These are phyloP conservation scores for Cantharis nigra DNA, from an alignment of 2,888 invertebrate species.

Conservation along the genomic window DNA sequence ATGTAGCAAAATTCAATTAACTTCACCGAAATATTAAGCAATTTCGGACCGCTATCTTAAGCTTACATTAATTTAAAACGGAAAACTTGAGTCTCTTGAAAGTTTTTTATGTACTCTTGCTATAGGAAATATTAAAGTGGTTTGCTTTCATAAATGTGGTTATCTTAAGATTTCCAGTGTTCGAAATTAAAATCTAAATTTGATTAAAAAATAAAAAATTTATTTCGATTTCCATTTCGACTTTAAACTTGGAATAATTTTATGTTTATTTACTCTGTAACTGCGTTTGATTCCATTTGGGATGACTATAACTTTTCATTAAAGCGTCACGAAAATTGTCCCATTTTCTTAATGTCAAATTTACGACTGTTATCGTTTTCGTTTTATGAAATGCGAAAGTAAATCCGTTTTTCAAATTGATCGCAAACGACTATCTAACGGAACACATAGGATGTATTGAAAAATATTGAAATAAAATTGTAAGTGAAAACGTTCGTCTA, in stretches of 20 bases:
- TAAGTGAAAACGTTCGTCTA: conserved; percentile 22
- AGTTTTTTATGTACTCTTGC: not conserved
- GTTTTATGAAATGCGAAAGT: conserved; percentile 23
- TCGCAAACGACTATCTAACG: conserved; percentile 18
- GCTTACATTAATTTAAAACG: conserved; percentile 40
- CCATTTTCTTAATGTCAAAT: conserved; percentile 27
- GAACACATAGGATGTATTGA: conserved; percentile 21
- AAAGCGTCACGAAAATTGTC: conserved; percentile 21
- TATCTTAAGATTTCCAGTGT: not conserved
- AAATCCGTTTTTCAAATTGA: conserved; percentile 24
- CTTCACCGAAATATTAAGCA: conserved; percentile 44
- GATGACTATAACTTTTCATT: conserved; percentile 17
- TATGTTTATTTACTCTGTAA: not conserved
- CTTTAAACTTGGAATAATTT: not conserved
- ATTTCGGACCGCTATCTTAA: conserved; percentile 40
- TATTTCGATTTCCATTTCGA: conserved; percentile 1
- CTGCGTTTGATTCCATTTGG: conserved; percentile 6
- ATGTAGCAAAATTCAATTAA: conserved; percentile 49
- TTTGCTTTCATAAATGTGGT: not conserved
- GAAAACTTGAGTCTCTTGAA: conserved; percentile 3
- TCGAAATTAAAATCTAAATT: not conserved
- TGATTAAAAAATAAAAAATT: conserved; percentile 6
- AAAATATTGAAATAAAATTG: conserved; percentile 32
- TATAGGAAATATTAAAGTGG: not conserved
- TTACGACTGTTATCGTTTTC: conserved; percentile 25